Evolutionary conservation across 2,888 invertebrate species (phyloP), one percentile per base, ranked within the genome.

Genomic region (Lasioglossum lativentre): DNA sequence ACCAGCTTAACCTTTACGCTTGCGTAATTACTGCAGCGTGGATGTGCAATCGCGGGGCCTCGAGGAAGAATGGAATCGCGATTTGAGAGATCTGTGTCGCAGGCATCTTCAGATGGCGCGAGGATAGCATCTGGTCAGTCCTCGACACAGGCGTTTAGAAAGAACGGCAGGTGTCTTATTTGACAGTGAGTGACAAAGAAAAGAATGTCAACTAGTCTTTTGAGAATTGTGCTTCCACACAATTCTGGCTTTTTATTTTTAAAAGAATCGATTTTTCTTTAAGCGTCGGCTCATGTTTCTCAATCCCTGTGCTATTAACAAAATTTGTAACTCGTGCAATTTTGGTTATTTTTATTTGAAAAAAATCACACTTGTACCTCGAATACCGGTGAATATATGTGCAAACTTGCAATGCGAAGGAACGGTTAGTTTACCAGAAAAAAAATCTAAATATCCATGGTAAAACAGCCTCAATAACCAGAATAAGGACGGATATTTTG

Each of bases 1-100:
- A 74, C 81, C 70, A 70, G 82, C 68, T 73, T 86, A 90, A 90
- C 80, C 86, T 63, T 63, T 63, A 63, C 63, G 63, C 19, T 63
- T 30, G 63, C 63, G 63, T 63, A 63, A 63, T 63, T 63, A 63
- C 63, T 63, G 63, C 63, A 63, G 2, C 2, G 63, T 63, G 16
- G 27, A 63, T 30, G 30, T 63, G 56, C 56, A 56, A 56, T 56
- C 56, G 40, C 42, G 45, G 12, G 10, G 56, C 56, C n/a, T n/a
- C 56, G 56, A 56, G 4, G 56, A n/a, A 56, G 56, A n/a, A 56
- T 56, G 56, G 56, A 56, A 56, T 56, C 56, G 56, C 56, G n/a
- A 56, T 56, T 56, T n/a, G n/a, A 56, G 56, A 56, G 56, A 56
- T n/a, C 56, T n/a, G n/a, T 56, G 56, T 56, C 56, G n/a, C 3